These are phyloP conservation scores for Leuciscus idus DNA, from an alignment of 2,113 vertebrate species.

Conservation along the genomic window DNA sequence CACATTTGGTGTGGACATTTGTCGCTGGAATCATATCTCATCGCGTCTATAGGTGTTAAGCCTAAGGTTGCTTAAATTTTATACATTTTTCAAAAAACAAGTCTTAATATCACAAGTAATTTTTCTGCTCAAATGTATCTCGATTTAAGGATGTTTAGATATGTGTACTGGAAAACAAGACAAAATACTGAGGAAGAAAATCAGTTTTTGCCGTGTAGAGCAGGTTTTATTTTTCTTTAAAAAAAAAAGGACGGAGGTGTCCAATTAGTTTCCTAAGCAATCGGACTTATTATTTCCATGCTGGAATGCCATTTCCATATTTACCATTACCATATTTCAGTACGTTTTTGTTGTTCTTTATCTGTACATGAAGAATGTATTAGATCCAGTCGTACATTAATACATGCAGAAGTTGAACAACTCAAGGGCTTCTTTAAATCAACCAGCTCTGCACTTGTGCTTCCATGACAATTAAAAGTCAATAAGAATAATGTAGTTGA, in stretches of 20 bases:
- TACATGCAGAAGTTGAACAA: not conserved
- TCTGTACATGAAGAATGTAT: not conserved
- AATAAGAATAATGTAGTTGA: not conserved
- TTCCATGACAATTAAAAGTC: conserved; percentile 19
- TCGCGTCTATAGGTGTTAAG: too few relatives aligned
- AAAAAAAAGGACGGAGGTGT: not conserved
- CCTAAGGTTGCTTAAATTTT: too few relatives aligned
- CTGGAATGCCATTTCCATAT: not conserved
- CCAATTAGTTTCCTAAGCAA: not conserved
- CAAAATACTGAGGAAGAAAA: not conserved
- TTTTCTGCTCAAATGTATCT: not conserved
- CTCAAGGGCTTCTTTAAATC: not conserved
- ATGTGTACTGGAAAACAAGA: not conserved
- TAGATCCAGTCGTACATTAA: not conserved
- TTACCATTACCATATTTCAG: not conserved
- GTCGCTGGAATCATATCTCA: too few relatives aligned
- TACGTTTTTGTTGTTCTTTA: not conserved
- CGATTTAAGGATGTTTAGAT: not conserved
- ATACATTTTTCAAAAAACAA: too few relatives aligned
- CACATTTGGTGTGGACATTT: too few relatives aligned
- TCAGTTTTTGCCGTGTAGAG: not conserved
- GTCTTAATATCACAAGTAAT: too few relatives aligned
- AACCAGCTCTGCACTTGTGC: not conserved
- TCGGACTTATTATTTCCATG: not conserved
- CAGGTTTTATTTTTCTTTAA: not conserved